Percentiles rank a stretch among this genome's conserved stretches.
Conservation (phyloP, 2,797 vertebrate species). For the Melanotaenia parkinsoni region DNA sequence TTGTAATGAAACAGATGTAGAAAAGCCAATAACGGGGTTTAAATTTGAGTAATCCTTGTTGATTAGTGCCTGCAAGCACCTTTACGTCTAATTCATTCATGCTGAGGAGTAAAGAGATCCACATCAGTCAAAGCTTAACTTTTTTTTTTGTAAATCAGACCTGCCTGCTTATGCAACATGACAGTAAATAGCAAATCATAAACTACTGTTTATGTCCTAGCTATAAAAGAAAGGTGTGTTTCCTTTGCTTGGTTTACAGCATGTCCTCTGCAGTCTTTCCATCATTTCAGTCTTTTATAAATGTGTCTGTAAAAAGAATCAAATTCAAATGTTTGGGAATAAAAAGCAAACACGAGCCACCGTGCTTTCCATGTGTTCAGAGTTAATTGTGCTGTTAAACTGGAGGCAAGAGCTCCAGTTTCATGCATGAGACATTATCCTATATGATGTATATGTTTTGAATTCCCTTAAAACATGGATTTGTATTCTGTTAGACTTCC, state of each 20-base stretch:
- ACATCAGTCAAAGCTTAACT: slow-evolving; percentile 41
- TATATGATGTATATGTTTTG: slow-evolving; percentile 2
- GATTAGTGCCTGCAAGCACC: slow-evolving; percentile 34
- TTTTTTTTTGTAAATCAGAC: slow-evolving; percentile 47
- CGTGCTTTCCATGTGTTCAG: slow-evolving; percentile 48
- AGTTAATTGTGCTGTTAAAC: slow-evolving; percentile 60
- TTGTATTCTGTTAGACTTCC: slow-evolving; percentile 14
- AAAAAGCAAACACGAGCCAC: slow-evolving; percentile 75
- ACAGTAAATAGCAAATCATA: slow-evolving; percentile 77
- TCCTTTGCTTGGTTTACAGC: slow-evolving; percentile 69
- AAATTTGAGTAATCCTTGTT: slow-evolving; percentile 32
- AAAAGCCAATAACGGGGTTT: slow-evolving; percentile 19
- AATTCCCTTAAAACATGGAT: slow-evolving; percentile 25
- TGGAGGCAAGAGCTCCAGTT: slow-evolving; percentile 16
- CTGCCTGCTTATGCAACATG: slow-evolving; percentile 74
- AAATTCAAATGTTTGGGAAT: slow-evolving; percentile 81
- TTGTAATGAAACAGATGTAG: slow-evolving; percentile 8
- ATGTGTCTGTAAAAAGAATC: slow-evolving; percentile 75
- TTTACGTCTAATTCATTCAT: slow-evolving; percentile 45
- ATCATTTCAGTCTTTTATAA: slow-evolving; percentile 69
- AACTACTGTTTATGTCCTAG: slow-evolving; percentile 84
- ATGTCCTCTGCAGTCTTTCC: slow-evolving; percentile 56
- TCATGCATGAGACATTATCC: slow-evolving; percentile 8
- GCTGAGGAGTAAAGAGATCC: slow-evolving; percentile 43
- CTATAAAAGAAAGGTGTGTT: slow-evolving; percentile 84